Evolutionary conservation across 2,113 vertebrate species (phyloP), one percentile per base, ranked within the genome.

Genomic region (Sander lucioperca): DNA sequence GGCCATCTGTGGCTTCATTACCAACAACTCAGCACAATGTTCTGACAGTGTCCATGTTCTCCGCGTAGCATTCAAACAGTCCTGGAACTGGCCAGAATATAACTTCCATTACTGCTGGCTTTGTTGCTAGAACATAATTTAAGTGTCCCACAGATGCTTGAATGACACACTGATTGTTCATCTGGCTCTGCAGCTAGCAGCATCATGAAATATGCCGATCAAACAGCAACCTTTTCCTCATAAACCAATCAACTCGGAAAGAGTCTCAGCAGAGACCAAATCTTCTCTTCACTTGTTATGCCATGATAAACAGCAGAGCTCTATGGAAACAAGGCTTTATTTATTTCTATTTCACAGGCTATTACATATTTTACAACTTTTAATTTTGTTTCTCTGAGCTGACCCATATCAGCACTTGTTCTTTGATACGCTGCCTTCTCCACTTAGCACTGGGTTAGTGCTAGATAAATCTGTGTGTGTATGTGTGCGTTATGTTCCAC

Each of bases 241-340:
- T 74, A 79, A 81, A 82, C 36, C n/a, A n/a, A 64, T 81, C 45
- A 58, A 30, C 25, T 53, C 54, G n/a, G 65, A 71, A 15, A 39
- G 63, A 57, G 70, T 16, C 18, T 6, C 81, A 77, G 70, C 23
- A 47, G 81, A 51, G 57, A 63, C 56, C 53, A 48, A 75, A 48
- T 72, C 66, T 66, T 53, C 70, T 82, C 62, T 77, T 30, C 2
- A 18, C 27, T 53, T 74, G 50, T 64, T 62, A 11, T 73, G 79
- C 75, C 82, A 80, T 67, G 74, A 88, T 87, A 86, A 89, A 91
- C 21, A 83, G 47, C 45, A 63, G 66, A 74, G 53, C 67, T 72
- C 90, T 68, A 91, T 90, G 86, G 90, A 90, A 90, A 93, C 89
- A 88, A 75, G 62, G 43, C 81, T 90, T 83, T 87, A 84, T 91